Conservation (phyloP, 2,888 invertebrate genomes). For the Drosophila antonietae region DNA sequence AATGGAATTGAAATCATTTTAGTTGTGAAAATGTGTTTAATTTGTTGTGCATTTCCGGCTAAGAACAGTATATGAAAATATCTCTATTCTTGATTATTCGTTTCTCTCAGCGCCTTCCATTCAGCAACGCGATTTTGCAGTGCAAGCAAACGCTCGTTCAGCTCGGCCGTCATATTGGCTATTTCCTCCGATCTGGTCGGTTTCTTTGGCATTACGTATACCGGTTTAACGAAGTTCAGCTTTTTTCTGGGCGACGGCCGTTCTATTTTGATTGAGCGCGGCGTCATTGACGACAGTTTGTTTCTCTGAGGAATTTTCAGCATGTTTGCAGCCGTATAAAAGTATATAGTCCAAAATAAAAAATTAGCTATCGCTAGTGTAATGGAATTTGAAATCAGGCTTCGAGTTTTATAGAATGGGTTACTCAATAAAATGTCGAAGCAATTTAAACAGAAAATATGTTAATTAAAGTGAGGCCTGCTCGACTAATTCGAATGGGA, state of each 20-base stretch:
- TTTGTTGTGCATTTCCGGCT: conserved; percentile 9
- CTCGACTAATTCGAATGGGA: neutral
- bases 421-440: conserved; percentile 5
- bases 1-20: no score
- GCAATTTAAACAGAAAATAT: neutral
- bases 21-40: neutral
- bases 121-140: conserved; percentile 41
- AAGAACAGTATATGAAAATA: neutral
- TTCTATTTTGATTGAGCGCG: conserved; percentile 33
- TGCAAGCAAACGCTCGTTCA: conserved; percentile 31
- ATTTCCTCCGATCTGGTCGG: conserved; percentile 48
- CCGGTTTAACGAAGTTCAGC: conserved; percentile 4
- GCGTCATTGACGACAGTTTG: conserved; percentile 11
- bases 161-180: conserved; percentile 28
- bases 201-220: conserved; percentile 24
- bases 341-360: neutral
- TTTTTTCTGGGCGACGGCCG: conserved; percentile 22
- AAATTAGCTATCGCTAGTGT: neutral
- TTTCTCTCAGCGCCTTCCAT: conserved; percentile 34
- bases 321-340: conserved; percentile 23
- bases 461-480: neutral
- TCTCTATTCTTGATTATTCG: neutral
- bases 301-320: conserved; percentile 49
- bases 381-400: neutral
- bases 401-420: neutral